These are phyloP conservation scores for Reticulitermes speratus DNA, from an alignment of 1,140 invertebrate species.

Conservation along the genomic window DNA sequence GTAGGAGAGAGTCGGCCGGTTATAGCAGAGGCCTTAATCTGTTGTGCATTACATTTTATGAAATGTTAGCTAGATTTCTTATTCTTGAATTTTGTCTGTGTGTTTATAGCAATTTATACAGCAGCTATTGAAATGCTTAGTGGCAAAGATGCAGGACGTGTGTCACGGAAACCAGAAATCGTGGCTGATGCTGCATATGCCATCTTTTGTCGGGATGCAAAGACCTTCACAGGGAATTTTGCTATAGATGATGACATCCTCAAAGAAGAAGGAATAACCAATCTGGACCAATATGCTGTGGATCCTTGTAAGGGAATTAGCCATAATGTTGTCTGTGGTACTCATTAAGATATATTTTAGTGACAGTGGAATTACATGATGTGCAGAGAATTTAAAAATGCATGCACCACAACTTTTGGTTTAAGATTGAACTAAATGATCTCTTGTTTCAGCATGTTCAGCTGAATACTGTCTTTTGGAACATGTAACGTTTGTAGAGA, in stretches of 20 bases:
- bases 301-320: constrained; percentile 62
- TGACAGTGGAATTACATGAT: neutral
- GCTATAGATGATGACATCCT: constrained; percentile 92
- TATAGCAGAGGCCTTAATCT: no score
- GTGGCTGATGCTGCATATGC: constrained; percentile 94
- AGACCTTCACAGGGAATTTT: constrained; percentile 85
- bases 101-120: constrained; percentile 78
- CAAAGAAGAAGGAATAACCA: constrained; percentile 72
- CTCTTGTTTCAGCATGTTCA: no score
- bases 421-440: neutral
- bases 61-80: no score
- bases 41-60: no score
- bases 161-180: constrained; percentile 81
- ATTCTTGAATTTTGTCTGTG: neutral
- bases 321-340: neutral
- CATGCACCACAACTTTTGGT: neutral
- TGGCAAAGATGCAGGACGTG: constrained; percentile 58
- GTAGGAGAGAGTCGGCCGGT: no score
- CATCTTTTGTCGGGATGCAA: constrained; percentile 78
- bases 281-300: constrained; percentile 84
- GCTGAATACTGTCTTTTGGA: no score
- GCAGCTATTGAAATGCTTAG: constrained; percentile 96
- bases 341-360: neutral
- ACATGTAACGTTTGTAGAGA: no score
- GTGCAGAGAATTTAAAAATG: neutral